A percentile compares a stretch with the other conserved stretches of the same genome.
These are phyloP conservation scores for Dunckerocampus dactyliophorus DNA, from an alignment of 2,113 vertebrate species.

Conservation along the genomic window DNA sequence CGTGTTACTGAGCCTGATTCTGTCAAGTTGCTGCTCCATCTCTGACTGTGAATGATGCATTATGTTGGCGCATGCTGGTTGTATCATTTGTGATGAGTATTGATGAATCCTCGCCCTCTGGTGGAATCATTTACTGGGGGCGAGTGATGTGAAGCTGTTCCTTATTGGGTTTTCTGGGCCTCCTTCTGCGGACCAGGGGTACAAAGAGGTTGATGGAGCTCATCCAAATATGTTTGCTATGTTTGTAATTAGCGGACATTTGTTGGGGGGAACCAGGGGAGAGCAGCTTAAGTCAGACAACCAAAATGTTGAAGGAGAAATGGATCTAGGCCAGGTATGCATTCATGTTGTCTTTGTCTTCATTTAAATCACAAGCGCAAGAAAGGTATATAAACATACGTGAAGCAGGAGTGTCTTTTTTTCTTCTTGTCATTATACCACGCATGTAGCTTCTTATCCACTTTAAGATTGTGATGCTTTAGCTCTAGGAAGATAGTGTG, in stretches of 20 bases:
- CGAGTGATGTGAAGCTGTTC: slow-evolving; percentile 33
- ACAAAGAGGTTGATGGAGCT: slow-evolving; percentile 56
- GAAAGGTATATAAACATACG: too few relatives aligned
- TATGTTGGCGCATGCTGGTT: slow-evolving; percentile 39
- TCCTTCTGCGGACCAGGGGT: slow-evolving; percentile 49
- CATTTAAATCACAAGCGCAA: slow-evolving; percentile 8
- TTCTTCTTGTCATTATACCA: slow-evolving; percentile 1
- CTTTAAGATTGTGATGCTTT: slow-evolving; percentile 29
- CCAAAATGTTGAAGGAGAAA: slow-evolving; percentile 46
- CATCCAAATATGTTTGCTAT: slow-evolving; percentile 59
- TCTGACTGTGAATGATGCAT: slow-evolving; percentile 49
- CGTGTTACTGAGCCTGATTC: slow-evolving; percentile 33
- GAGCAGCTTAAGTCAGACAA: slow-evolving; percentile 55
- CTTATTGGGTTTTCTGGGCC: slow-evolving; percentile 55
- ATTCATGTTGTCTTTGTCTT: too few relatives aligned
- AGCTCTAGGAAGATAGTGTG: slow-evolving; percentile 39
- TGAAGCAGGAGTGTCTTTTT: too few relatives aligned
- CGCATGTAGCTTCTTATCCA: slow-evolving; percentile 41
- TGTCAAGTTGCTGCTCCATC: slow-evolving; percentile 40
- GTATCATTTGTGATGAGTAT: slow-evolving; percentile 64
- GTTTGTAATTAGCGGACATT: slow-evolving; percentile 65
- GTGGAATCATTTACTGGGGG: slow-evolving; percentile 54
- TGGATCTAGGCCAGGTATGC: too few relatives aligned
- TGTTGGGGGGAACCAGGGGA: neutral
- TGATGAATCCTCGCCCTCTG: slow-evolving; percentile 52